A percentile compares a stretch with the other conserved stretches of the same genome.
Conservation (phyloP, 2,888 invertebrate genomes). For the Pammene aurita region DNA sequence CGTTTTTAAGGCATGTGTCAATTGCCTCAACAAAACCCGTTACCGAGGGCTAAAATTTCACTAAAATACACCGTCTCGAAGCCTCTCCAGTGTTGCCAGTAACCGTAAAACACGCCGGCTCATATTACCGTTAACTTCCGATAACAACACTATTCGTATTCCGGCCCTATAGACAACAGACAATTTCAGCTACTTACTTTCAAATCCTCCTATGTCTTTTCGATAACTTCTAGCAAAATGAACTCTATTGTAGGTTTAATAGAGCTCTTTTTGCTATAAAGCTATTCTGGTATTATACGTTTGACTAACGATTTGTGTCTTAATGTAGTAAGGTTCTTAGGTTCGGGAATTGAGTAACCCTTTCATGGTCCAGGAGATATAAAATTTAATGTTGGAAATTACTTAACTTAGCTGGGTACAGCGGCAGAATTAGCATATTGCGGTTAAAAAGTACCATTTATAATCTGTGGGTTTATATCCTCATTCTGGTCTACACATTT, state of each 20-base stretch:
- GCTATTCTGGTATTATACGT: not conserved
- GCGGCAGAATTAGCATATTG: too few species aligned
- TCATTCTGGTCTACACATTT: too few species aligned
- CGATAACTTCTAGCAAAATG: not conserved
- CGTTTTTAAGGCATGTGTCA: too few species aligned
- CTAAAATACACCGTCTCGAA: not conserved
- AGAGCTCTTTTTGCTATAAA: not conserved
- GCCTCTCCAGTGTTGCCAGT: conserved; percentile 21
- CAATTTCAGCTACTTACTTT: conserved; percentile 18
- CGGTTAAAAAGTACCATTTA: too few species aligned
- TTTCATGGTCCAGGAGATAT: conserved; percentile 4
- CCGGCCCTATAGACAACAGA: conserved; percentile 22
- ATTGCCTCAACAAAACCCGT: too few species aligned
- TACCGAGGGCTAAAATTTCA: too few species aligned
- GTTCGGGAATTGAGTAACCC: conserved; percentile 12
- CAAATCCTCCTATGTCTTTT: not conserved
- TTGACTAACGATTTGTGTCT: conserved; percentile 3
- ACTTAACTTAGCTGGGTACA: not conserved
- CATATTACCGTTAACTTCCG: conserved; percentile 26
- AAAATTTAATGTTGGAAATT: conserved; percentile 25
- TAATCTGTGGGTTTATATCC: too few species aligned
- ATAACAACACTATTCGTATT: conserved; percentile 46
- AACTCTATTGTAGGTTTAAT: not conserved
- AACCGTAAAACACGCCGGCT: conserved; percentile 9
- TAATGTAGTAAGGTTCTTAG: conserved; percentile 17